phyloP scores from a whole-genome alignment of 2,113 vertebrate species.

The Rhinichthys klamathensis region DNA sequence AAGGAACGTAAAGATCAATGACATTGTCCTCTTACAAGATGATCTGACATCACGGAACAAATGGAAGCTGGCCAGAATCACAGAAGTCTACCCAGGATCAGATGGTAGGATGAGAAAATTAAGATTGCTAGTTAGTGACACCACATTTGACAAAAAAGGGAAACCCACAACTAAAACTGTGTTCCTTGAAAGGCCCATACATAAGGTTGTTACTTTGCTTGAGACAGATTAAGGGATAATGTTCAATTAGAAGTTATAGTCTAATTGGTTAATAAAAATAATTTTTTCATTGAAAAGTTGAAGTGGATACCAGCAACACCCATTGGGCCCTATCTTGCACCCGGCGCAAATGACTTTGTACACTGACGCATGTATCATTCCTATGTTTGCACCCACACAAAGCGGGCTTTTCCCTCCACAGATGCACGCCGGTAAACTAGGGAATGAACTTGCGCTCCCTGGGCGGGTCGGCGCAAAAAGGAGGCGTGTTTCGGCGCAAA shows the following conservation, averaged over 20 bases:
- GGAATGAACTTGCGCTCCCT: no score
- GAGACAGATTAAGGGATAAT: constrained; percentile 55
- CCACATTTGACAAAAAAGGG: background rate
- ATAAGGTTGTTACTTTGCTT: constrained; percentile 42
- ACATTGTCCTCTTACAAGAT: constrained; percentile 46
- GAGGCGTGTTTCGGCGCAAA: no score
- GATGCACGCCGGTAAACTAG: no score
- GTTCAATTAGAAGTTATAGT: constrained; percentile 32
- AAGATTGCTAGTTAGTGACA: constrained; percentile 2
- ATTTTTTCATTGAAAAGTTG: background rate
- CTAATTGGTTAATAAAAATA: background rate
- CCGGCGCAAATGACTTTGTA: no score
- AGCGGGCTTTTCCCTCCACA: no score
- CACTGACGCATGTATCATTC: no score
- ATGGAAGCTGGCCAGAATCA: constrained; percentile 43
- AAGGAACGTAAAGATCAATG: constrained; percentile 18
- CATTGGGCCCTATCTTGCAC: no score
- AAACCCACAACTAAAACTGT: background rate
- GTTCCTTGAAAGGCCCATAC: constrained; percentile 37
- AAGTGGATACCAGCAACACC: background rate
- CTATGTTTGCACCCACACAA: no score
- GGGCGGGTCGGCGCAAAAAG: no score
- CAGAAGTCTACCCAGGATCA: constrained; percentile 44
- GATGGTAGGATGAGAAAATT: constrained; percentile 31
- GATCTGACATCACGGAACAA: constrained; percentile 21